These are phyloP conservation scores for Dendrolimus kikuchii DNA, from an alignment of 1,140 invertebrate species.

Conservation along the genomic window DNA sequence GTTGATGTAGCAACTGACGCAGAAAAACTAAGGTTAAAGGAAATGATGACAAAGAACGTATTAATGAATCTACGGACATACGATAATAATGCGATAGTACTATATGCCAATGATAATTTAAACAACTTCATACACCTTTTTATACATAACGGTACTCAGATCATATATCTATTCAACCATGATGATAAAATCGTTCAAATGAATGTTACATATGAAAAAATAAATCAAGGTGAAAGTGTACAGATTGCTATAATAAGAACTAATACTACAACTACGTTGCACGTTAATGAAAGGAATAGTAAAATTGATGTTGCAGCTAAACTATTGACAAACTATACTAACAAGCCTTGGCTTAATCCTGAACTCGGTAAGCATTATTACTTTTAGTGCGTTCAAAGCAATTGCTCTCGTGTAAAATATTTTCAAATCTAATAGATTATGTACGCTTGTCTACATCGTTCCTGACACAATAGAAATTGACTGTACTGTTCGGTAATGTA, in stretches of 20 bases:
- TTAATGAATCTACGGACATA: constrained; percentile 91
- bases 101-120: constrained; percentile 94
- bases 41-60: constrained; percentile 84
- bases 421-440: no score
- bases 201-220: constrained; percentile 80
- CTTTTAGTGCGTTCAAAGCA: no score
- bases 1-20: constrained; percentile 74
- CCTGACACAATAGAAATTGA: no score
- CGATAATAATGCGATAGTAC: constrained; percentile 84
- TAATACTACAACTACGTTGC: constrained; percentile 81
- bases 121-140: constrained; percentile 96
- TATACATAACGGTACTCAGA: constrained; percentile 80
- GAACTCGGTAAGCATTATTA: constrained; percentile 75
- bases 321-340: constrained; percentile 82
- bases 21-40: constrained; percentile 78
- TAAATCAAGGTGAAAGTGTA: constrained; percentile 86
- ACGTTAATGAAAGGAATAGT: constrained; percentile 86
- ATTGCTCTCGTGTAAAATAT: no score
- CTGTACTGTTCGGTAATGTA: no score
- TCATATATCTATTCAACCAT: constrained; percentile 89
- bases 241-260: constrained; percentile 87
- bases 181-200: constrained; percentile 86
- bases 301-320: constrained; percentile 80
- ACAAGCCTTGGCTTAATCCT: constrained; percentile 89
- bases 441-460: no score